Evolutionary conservation across 1,140 invertebrate species (phyloP).

Genomic region (Drosophila simulans): DNA sequence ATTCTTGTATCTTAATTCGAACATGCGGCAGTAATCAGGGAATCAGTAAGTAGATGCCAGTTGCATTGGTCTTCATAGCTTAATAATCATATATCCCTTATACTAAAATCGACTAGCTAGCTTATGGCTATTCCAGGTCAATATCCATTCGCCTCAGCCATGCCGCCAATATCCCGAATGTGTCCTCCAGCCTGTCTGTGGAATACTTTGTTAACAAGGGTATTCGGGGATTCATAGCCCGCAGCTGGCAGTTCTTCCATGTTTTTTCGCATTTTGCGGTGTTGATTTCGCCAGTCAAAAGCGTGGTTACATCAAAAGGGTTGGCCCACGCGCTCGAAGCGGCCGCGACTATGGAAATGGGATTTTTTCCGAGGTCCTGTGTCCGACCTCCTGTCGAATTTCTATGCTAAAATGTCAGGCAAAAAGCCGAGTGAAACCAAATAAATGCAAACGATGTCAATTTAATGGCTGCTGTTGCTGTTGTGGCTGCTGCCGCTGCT

Average conservation of each 20-base stretch:
- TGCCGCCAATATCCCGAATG: not conserved
- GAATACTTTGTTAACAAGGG: constrained; percentile 1
- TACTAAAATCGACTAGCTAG: too few species aligned
- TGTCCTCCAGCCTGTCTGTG: not conserved
- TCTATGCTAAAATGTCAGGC: constrained; percentile 79
- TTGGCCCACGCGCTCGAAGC: constrained; percentile 54
- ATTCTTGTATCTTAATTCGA: too few species aligned
- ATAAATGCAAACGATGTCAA: constrained; percentile 81
- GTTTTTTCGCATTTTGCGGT: constrained; percentile 52
- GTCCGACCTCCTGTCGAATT: constrained; percentile 69
- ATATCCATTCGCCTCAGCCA: not conserved
- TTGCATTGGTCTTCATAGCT: too few species aligned
- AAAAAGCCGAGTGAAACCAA: constrained; percentile 67
- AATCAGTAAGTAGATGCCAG: too few species aligned
- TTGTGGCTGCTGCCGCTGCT: constrained; percentile 36
- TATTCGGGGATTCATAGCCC: constrained; percentile 1
- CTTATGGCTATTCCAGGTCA: not conserved
- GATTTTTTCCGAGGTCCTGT: constrained; percentile 59
- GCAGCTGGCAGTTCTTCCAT: not conserved
- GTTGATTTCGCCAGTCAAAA: constrained; percentile 77
- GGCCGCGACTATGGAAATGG: constrained; percentile 53
- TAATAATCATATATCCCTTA: too few species aligned
- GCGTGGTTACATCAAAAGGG: constrained; percentile 77
- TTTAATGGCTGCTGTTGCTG: constrained; percentile 75
- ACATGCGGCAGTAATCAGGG: too few species aligned